Conservation (phyloP, 1,140 invertebrate species). For the Mizuhopecten yessoensis region DNA sequence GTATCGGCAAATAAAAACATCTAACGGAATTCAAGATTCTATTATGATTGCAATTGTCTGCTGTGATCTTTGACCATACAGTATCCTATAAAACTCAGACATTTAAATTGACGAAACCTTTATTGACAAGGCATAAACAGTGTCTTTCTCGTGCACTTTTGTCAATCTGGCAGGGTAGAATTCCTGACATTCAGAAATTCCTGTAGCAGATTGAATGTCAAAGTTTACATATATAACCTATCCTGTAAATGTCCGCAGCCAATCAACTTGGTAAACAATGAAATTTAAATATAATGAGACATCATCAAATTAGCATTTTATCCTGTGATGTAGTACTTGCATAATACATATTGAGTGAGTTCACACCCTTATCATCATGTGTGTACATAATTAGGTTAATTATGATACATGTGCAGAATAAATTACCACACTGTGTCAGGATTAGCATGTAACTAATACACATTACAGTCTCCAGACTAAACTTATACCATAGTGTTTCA, state of each 20-base stretch:
- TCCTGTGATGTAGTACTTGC: too few relatives aligned
- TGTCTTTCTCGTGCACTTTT: background rate
- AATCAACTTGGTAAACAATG: background rate
- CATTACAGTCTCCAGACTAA: too few relatives aligned
- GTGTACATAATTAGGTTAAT: too few relatives aligned
- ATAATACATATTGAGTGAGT: too few relatives aligned
- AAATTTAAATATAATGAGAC: background rate
- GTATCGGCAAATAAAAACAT: background rate
- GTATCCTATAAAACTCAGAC: background rate
- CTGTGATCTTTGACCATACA: background rate
- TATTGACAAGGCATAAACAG: background rate
- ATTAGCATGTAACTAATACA: too few relatives aligned
- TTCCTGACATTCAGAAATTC: slow-evolving; percentile 27
- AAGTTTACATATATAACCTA: background rate
- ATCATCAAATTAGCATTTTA: too few relatives aligned
- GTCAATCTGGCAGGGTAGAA: background rate
- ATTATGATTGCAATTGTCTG: background rate
- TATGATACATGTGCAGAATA: too few relatives aligned
- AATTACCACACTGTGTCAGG: too few relatives aligned
- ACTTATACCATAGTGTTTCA: too few relatives aligned
- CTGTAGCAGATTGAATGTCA: background rate
- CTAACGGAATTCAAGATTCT: background rate
- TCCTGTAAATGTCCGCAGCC: background rate
- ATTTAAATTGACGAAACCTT: slow-evolving; percentile 29
- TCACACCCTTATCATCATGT: too few relatives aligned